Base-by-base conservation (phyloP, 2,888 invertebrate species). In the Melikaiella ostensackeni region DNA sequence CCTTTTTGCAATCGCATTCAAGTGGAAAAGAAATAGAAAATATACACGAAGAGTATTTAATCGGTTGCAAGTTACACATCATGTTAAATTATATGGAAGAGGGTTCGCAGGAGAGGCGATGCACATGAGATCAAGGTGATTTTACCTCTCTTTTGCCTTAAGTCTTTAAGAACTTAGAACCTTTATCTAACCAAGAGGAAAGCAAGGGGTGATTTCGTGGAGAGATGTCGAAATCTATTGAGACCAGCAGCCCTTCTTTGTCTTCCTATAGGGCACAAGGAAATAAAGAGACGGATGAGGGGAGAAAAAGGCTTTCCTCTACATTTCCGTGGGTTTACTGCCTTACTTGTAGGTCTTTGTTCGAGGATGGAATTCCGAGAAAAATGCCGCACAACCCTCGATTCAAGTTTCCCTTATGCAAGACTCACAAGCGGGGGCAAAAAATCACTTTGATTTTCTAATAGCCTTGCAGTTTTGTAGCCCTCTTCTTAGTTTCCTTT, bases 221-320 rank as follows among this genome's bases (percentile, higher is more conserved):
- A 5, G 27, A 59, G 81, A 80, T 21, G 75, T 27, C 33, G 79
- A 77, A 50, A 74, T 42, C 81, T 78, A 81, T 80, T 80, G 55
- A 73, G 76, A 76, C 74, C 78, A 80, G 76, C 76, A 79, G 82
- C 79, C 64, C 66, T 75, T 80, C 80, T 84, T 85, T 84, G 82
- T 84, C 77, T 85, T 77, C 76, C 77, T 79, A 42, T 16, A 83
- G 78, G 79, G 81, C 81, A 79, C 61, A 75, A 70, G 55, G 80
- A 81, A 83, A 80, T 80, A 84, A 85, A 80, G 75, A 27, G 75
- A 27, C 30, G 70, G 75, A 77, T 57, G 78, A 77, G 78, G 66
- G 64, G 77, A 70, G 78, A 59, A 70, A 78, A 78, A 78, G 79
- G 75, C 76, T 75, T 80, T 66, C 30, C 80, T 77, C 78, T 30